A percentile compares a stretch with the other conserved stretches of the same genome.
Evolutionary conservation across 35 echinoderm and acorn worm genomes (phyloP).

Genomic region (Holothuria glaberrima): DNA sequence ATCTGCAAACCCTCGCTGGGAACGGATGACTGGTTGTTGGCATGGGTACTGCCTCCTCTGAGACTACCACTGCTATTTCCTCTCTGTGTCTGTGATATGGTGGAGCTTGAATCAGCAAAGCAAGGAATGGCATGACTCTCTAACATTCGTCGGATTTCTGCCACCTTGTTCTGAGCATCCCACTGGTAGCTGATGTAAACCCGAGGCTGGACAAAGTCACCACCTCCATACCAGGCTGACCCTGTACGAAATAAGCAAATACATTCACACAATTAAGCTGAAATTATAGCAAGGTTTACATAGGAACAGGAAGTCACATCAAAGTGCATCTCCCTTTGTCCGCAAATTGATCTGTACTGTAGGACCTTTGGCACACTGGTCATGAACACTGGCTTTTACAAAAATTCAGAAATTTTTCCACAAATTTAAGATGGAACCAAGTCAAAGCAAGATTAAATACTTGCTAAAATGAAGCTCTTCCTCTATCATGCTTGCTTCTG

Average conservation of each 20-base stretch:
- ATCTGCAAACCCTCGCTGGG: conserved; percentile 73
- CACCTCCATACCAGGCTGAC: conserved; percentile 30
- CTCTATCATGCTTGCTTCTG: too few species aligned
- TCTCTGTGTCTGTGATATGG: conserved; percentile 72
- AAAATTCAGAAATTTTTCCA: too few species aligned
- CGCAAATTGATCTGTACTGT: too few species aligned
- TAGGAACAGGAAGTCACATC: too few species aligned
- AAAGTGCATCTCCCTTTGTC: too few species aligned
- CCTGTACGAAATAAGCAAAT: conserved; percentile 4
- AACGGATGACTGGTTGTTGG: neutral
- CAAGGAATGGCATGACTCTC: conserved; percentile 91
- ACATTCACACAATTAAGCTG: too few species aligned
- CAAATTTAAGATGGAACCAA: too few species aligned
- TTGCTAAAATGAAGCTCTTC: too few species aligned
- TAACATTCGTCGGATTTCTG: conserved; percentile 87
- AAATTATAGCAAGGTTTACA: too few species aligned
- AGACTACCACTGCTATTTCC: conserved; percentile 71
- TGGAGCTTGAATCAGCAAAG: conserved; percentile 88
- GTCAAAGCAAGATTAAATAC: too few species aligned
- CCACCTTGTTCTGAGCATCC: conserved; percentile 96
- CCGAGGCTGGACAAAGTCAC: conserved; percentile 52
- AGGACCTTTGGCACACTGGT: too few species aligned
- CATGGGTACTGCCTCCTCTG: neutral
- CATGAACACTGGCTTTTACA: too few species aligned
- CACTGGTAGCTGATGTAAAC: conserved; percentile 99